These are phyloP conservation scores for Drosophila willistoni DNA, from an alignment of 1,140 invertebrate genomes.

Conservation along the genomic window DNA sequence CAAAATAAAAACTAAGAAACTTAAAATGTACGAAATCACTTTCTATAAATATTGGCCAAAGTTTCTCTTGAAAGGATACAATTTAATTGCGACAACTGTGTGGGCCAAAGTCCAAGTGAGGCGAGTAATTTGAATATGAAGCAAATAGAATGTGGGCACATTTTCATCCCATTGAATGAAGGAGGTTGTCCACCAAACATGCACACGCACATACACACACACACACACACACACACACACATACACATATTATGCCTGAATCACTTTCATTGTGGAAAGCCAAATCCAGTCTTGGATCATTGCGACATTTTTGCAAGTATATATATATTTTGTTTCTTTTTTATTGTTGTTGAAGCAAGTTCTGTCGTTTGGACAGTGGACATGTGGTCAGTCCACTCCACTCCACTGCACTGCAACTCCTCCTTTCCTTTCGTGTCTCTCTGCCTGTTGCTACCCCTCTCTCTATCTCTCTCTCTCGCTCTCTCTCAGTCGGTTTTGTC, in stretches of 20 bases:
- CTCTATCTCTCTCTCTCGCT: neutral
- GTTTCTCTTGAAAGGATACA: constrained; percentile 11
- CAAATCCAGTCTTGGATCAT: constrained; percentile 24
- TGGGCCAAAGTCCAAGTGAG: constrained; percentile 1
- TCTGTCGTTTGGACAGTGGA: constrained; percentile 37
- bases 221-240: neutral
- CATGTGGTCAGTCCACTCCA: constrained; percentile 34
- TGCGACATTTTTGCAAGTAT: constrained; percentile 22
- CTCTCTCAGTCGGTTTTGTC: neutral
- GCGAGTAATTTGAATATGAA: neutral
- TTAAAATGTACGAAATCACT: neutral
- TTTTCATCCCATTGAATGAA: neutral
- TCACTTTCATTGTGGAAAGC: constrained; percentile 4
- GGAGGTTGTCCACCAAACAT: neutral
- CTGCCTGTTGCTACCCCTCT: neutral
- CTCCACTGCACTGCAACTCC: constrained; percentile 3
- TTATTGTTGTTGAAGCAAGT: constrained; percentile 33
- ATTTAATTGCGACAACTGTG: neutral
- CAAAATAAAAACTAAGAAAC: neutral
- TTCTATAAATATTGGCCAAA: constrained; percentile 11
- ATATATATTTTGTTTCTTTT: constrained; percentile 32
- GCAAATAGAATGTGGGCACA: constrained; percentile 3
- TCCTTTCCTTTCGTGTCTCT: neutral
- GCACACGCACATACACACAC: neutral
- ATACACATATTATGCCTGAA: constrained; percentile 1